Percentiles rank a stretch among this genome's conserved stretches.
phyloP scores from a whole-genome alignment of 2,797 vertebrate species.

The Carduelis carduelis region DNA sequence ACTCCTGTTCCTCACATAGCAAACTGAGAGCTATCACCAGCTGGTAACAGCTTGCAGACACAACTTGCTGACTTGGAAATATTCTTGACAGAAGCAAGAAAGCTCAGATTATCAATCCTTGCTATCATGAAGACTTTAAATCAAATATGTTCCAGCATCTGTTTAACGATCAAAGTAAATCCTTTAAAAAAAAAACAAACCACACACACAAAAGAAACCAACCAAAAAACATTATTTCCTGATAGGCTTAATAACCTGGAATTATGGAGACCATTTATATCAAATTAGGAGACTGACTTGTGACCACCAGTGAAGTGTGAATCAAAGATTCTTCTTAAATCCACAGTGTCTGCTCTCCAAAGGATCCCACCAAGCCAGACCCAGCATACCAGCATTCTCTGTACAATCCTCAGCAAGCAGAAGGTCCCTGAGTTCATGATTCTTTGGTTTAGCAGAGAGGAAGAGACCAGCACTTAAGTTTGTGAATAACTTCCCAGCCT shows the following conservation, averaged over 20 bases:
- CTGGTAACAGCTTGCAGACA: constrained; percentile 65
- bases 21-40: constrained; percentile 55
- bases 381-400: neutral
- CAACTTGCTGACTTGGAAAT: constrained; percentile 54
- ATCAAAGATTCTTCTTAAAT: neutral
- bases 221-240: neutral
- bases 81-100: constrained; percentile 62
- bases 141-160: constrained; percentile 33
- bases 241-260: constrained; percentile 37
- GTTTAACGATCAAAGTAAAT: constrained; percentile 62
- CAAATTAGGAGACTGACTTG: neutral
- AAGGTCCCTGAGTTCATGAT: neutral
- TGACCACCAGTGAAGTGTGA: constrained; percentile 28
- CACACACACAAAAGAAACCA: neutral
- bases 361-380: neutral
- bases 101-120: constrained; percentile 61
- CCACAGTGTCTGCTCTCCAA: neutral
- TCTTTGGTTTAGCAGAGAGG: neutral
- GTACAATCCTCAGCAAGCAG: neutral
- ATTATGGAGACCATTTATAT: constrained; percentile 2
- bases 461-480: neutral
- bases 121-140: constrained; percentile 58
- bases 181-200: neutral
- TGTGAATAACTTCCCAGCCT: neutral
- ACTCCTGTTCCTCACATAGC: constrained; percentile 5